Evolutionary conservation across 2,888 invertebrate genomes (phyloP), one percentile per base, ranked within the genome.

Genomic region (Cataglyphis rosenhaueri): DNA sequence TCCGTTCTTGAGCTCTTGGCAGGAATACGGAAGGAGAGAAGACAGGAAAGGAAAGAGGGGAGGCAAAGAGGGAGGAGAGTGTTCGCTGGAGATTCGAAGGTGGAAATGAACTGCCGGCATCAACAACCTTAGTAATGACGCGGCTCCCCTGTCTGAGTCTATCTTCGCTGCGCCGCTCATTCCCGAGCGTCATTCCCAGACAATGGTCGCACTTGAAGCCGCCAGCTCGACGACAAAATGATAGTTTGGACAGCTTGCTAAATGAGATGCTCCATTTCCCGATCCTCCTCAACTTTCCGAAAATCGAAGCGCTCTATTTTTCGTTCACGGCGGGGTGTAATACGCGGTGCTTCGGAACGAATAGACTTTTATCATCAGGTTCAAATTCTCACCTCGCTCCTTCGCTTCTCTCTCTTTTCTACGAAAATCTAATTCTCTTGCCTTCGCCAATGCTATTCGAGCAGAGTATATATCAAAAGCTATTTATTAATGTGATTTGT

Each of bases 101-200:
- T 92, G 92, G 90, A 91, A 92, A 92, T 92, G 91, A 92, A 92
- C 91, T 92, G 91, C 89, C 90, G 91, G 91, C 90, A 92, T 92
- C 91, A 91, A 92, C 92, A 92, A 91, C 90, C 92, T 92, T 91
- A 90, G 91, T 92, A 92, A 92, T 92, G 92, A 91, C 88, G 91
- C 87, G 88, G 86, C 88, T 86, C 89, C 86, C 88, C 87, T 87
- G 87, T 86, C 89, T 89, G 89, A 88, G 90, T 90, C 89, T 91
- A 91, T 91, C 90, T 89, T 91, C 90, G 85, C 90, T 90, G 88
- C 88, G 87, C 85, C 90, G 88, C 90, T 91, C 91, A 88, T 91
- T 91, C 91, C 88, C 88, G 85, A 86, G 89, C 91, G 89, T 91
- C 90, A 89, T 91, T 92, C 89, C 89, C 91, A 92, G 92, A 92